These are phyloP conservation scores for Meliscaeva auricollis DNA, from an alignment of 2,888 invertebrate genomes.

Conservation along the genomic window DNA sequence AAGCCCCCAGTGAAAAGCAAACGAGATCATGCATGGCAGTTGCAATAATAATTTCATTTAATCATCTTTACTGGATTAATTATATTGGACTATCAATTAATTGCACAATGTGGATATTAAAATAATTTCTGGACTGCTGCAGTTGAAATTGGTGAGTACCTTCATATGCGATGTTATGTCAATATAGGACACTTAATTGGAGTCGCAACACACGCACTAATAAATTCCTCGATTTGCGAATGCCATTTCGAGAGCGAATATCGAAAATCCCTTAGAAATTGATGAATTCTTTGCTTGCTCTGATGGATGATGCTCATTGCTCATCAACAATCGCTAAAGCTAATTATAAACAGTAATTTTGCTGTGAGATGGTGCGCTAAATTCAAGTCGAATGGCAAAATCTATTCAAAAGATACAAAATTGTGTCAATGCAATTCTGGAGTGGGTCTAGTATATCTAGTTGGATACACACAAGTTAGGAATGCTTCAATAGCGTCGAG, in stretches of 20 bases:
- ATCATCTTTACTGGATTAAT: constrained; percentile 58
- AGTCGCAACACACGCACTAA: constrained; percentile 8
- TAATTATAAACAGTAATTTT: constrained; percentile 55
- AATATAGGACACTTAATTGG: background rate
- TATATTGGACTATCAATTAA: constrained; percentile 48
- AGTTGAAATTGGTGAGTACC: constrained; percentile 47
- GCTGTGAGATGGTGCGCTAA: constrained; percentile 40
- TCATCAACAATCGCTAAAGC: constrained; percentile 37
- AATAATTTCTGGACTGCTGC: background rate
- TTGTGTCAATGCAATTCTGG: constrained; percentile 57
- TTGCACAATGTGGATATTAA: constrained; percentile 59
- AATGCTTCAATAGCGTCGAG: constrained; percentile 3
- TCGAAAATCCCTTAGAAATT: constrained; percentile 11
- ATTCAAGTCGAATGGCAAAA: constrained; percentile 20
- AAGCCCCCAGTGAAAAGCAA: background rate
- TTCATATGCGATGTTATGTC: background rate
- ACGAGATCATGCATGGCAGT: constrained; percentile 1
- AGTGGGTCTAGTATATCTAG: constrained; percentile 41
- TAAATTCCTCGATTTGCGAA: background rate
- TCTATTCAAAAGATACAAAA: constrained; percentile 46
- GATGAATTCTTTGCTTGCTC: constrained; percentile 9
- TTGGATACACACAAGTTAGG: constrained; percentile 19
- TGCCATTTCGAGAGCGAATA: background rate
- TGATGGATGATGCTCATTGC: background rate
- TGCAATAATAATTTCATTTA: constrained; percentile 34